Evolutionary conservation across 1,140 invertebrate species (phyloP).

Genomic region (Asobara japonica): DNA sequence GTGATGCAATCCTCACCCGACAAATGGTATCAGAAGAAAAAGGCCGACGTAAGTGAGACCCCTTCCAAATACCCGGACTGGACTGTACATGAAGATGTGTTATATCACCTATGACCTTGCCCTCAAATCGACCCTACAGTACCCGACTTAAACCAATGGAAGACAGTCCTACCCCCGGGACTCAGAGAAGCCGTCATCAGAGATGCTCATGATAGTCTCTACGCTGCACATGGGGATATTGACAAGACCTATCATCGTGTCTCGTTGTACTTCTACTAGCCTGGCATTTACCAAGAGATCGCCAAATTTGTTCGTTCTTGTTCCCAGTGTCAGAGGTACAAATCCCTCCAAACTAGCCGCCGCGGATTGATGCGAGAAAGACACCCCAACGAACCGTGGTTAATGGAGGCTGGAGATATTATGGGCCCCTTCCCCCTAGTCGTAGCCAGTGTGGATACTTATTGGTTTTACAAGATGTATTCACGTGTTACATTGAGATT

Average conservation of each 20-base stretch:
- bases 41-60: neutral
- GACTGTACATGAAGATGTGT: too few species aligned
- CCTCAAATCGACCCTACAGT: neutral
- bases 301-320: conserved; percentile 37
- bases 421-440: conserved; percentile 58
- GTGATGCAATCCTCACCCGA: neutral
- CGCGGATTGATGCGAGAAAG: conserved; percentile 49
- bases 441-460: conserved; percentile 51
- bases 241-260: conserved; percentile 29
- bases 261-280: too few species aligned
- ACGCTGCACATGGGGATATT: conserved; percentile 39
- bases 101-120: conserved; percentile 6
- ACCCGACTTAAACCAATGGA: conserved; percentile 23
- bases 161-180: conserved; percentile 10
- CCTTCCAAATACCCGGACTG: neutral
- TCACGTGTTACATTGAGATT: conserved; percentile 50
- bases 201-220: conserved; percentile 37
- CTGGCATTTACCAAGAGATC: conserved; percentile 29
- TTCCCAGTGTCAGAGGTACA: conserved; percentile 44
- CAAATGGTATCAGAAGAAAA: neutral
- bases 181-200: conserved; percentile 19
- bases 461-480: conserved; percentile 54
- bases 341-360: conserved; percentile 44
- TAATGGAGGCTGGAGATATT: conserved; percentile 56
- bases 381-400: conserved; percentile 47